Conservation (phyloP, 2,113 vertebrate genomes). For the Boulengeromyrus knoepffleri region DNA sequence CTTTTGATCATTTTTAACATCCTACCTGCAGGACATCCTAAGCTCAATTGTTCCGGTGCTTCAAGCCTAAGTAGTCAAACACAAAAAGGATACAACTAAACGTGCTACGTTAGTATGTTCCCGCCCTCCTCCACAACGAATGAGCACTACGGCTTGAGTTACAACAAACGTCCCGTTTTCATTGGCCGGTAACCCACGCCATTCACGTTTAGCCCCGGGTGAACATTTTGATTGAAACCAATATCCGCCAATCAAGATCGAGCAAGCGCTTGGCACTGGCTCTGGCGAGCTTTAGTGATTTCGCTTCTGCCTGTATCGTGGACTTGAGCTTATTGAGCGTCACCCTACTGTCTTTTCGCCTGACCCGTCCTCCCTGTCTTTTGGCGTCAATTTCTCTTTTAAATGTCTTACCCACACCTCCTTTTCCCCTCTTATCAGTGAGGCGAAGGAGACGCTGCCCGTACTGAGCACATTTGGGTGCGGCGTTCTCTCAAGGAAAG, state of each 20-base stretch:
- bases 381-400: slow-evolving; percentile 21
- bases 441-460: slow-evolving; percentile 30
- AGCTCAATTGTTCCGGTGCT: not conserved
- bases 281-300: slow-evolving; percentile 13
- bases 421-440: not conserved
- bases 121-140: not conserved
- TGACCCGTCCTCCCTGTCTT: slow-evolving; percentile 8
- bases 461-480: slow-evolving; percentile 45
- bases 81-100: slow-evolving; percentile 1
- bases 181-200: slow-evolving; percentile 20
- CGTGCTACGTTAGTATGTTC: not conserved
- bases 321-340: slow-evolving; percentile 10
- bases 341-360: not conserved
- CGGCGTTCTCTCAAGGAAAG: slow-evolving; percentile 33
- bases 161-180: not conserved
- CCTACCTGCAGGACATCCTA: not conserved
- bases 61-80: not conserved
- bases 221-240: slow-evolving; percentile 4
- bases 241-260: not conserved
- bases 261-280: not conserved
- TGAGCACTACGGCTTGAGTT: not conserved
- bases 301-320: slow-evolving; percentile 12
- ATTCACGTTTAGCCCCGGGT: not conserved
- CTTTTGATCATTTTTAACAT: not conserved
- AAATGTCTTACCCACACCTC: slow-evolving; percentile 24